Base-by-base conservation (phyloP, 2,888 invertebrate genomes). In the Sclerodermus sp. region DNA sequence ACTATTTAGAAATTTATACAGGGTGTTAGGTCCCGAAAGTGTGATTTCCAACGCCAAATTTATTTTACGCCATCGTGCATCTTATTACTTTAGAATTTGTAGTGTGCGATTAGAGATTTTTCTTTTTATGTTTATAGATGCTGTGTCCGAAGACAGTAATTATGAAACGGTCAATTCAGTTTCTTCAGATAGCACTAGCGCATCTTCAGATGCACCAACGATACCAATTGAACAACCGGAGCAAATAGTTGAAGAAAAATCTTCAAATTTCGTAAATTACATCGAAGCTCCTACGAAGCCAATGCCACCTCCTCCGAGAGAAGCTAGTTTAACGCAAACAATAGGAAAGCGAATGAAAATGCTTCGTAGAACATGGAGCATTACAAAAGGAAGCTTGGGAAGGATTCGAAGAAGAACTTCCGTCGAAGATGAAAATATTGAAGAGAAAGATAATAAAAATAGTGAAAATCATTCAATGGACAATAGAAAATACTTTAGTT, bases 301-400 rank as follows among this genome's bases (percentile, higher is more conserved):
- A 1, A 68, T 66, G 2, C 73, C 76, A 13, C 73, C 76, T 0
- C 74, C 76, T 0, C 76, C 75, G 1, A 62, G 72, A 29, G 75
- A 74, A 46, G 65, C 67, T 14, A 76, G 72, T 36, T 51, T 76
- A 1, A 74, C 70, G 1, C 68, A 73, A 30, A 73, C 67, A 1
- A 53, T 77, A 3, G 74, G 75, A 2, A 66, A 64, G n/a, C 61
- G 67, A 38, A 75, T 77, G 58, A 76, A 73, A 44, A 71, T 77
- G 58, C 55, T 77, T 0, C 60, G 73, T 5, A 62, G 76, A 38
- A 76, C 75, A 0, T 77, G 76, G 76, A 77, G 75, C 51, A 73
- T 77, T 37, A 77, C 77, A 13, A 77, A 77, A 49, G 76, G 73
- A 1, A 76, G 75, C 29, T 57, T 77, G 1, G 74, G 73, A 2